phyloP scores from a whole-genome alignment of 2,888 invertebrate species.

The Dioctria rufipes region DNA sequence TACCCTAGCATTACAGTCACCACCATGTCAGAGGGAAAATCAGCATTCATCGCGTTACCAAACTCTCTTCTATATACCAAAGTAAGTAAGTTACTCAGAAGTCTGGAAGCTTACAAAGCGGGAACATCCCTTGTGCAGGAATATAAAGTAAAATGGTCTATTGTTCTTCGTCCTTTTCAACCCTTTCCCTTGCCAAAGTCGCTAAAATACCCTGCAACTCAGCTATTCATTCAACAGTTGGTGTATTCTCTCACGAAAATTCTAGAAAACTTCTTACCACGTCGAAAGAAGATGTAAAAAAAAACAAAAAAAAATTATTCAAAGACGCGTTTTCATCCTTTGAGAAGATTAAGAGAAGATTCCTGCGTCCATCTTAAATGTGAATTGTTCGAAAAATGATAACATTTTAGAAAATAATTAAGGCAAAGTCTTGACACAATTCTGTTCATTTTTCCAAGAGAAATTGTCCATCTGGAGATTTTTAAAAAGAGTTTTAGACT shows the following conservation, averaged over 20 bases:
- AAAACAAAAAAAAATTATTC: conserved; percentile 13
- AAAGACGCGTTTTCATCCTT: conserved; percentile 36
- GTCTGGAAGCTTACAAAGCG: conserved; percentile 23
- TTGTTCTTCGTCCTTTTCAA: conserved; percentile 46
- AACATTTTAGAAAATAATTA: conserved; percentile 6
- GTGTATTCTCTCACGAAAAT: conserved; percentile 44
- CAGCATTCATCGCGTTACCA: conserved; percentile 39
- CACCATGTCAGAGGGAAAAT: conserved; percentile 40
- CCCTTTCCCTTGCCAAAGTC: conserved; percentile 12
- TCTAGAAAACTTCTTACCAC: conserved; percentile 11
- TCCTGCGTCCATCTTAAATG: conserved; percentile 17
- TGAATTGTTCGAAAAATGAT: conserved; percentile 23
- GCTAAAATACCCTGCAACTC: conserved; percentile 12
- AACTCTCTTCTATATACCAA: background rate
- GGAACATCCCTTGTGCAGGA: conserved; percentile 32
- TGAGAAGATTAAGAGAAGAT: conserved; percentile 43
- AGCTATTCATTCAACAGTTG: conserved; percentile 46
- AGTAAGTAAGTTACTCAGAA: conserved; percentile 18
- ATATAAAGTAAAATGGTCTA: conserved; percentile 42
- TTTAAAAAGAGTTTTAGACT: too few species aligned
- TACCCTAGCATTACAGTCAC: conserved; percentile 53
- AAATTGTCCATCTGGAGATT: too few species aligned
- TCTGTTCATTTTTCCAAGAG: too few species aligned
- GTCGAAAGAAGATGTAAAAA: background rate
- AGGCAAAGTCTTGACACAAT: background rate